Percentiles rank a stretch among this genome's conserved stretches.
phyloP scores from a whole-genome alignment of 2,797 vertebrate species.

The Botia almorhae region DNA sequence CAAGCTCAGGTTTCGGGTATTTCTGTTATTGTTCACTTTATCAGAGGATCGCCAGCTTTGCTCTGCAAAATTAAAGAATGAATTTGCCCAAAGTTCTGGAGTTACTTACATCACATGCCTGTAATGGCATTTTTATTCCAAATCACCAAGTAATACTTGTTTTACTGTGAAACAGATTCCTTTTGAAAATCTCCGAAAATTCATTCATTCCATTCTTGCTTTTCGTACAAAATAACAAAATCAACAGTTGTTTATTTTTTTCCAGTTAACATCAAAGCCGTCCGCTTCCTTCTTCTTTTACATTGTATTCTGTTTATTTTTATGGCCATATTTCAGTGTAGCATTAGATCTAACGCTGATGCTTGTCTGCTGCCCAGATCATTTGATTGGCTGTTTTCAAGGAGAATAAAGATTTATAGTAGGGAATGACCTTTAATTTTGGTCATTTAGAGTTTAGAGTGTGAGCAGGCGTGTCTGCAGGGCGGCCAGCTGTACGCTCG shows the following conservation, averaged over 20 bases:
- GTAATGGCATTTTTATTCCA: conserved; percentile 29
- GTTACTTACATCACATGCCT: conserved; percentile 32
- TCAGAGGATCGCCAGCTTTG: conserved; percentile 34
- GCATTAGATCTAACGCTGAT: conserved; percentile 2
- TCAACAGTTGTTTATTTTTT: neutral
- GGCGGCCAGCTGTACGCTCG: conserved; percentile 47
- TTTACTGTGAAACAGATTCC: conserved; percentile 24
- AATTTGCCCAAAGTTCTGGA: conserved; percentile 2
- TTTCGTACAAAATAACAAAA: neutral
- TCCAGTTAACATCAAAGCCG: neutral
- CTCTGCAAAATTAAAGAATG: conserved; percentile 27
- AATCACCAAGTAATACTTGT: neutral
- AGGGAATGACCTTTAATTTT: conserved; percentile 30
- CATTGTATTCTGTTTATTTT: neutral
- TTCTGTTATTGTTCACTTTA: conserved; percentile 46
- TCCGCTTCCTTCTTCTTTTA: neutral
- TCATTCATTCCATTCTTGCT: neutral
- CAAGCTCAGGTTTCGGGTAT: conserved; percentile 41
- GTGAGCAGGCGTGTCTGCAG: conserved; percentile 38
- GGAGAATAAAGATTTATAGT: neutral
- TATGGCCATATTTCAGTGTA: conserved; percentile 2
- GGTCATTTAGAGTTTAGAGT: conserved; percentile 16
- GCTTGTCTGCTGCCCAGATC: conserved; percentile 39
- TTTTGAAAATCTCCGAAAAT: conserved; percentile 2
- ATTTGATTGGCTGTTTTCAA: conserved; percentile 41